These are phyloP conservation scores for Apostichopus parvimensis DNA, from an alignment of 35 echinoderm and acorn worm genomes.

Conservation along the genomic window DNA sequence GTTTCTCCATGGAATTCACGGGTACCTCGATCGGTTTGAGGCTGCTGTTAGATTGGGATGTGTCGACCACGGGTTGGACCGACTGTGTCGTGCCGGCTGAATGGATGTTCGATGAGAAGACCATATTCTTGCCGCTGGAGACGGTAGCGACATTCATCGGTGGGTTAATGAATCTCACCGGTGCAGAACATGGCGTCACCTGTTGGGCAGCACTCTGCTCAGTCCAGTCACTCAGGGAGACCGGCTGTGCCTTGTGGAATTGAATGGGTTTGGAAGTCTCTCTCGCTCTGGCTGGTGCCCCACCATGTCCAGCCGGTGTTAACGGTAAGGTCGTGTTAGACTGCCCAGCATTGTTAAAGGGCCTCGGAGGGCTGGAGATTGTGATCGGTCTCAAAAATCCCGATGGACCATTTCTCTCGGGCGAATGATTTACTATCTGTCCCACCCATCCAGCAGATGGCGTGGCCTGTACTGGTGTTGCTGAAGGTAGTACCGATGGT, in stretches of 20 bases:
- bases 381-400: conserved; percentile 49
- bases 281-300: conserved; percentile 55
- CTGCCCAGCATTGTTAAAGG: conserved; percentile 38
- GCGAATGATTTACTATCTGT: conserved; percentile 40
- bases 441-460: conserved; percentile 23
- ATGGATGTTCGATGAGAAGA: conserved; percentile 22
- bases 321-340: conserved; percentile 41
- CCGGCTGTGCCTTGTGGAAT: conserved; percentile 58
- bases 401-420: conserved; percentile 44
- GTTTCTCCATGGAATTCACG: conserved; percentile 41
- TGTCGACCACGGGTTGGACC: background rate
- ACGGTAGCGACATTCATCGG: conserved; percentile 49
- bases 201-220: conserved; percentile 12
- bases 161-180: background rate
- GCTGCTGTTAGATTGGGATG: conserved; percentile 10
- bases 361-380: conserved; percentile 33
- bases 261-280: conserved; percentile 59
- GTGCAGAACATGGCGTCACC: conserved; percentile 2
- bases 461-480: background rate
- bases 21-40: conserved; percentile 42
- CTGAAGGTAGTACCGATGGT: background rate
- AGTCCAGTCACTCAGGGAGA: conserved; percentile 59
- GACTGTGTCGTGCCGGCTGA: background rate
- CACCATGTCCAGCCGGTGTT: conserved; percentile 70
- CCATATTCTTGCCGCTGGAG: conserved; percentile 45